These are phyloP conservation scores for Sebastes variabilis DNA, from an alignment of 2,797 vertebrate genomes.

Conservation along the genomic window DNA sequence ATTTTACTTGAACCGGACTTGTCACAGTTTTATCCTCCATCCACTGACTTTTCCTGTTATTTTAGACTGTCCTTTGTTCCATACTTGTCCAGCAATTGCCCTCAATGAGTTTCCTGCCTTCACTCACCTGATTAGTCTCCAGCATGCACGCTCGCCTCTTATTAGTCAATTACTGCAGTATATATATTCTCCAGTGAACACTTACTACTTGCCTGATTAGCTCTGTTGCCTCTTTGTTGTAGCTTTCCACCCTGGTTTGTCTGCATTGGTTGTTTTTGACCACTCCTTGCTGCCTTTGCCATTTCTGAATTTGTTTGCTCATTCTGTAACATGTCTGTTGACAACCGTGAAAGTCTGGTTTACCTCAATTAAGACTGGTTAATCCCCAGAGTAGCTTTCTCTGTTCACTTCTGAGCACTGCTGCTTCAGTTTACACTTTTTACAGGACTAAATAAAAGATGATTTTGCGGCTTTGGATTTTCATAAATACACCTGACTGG, in stretches of 20 bases:
- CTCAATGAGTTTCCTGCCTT: neutral
- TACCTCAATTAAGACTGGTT: neutral
- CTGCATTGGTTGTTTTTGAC: neutral
- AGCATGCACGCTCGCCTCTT: neutral
- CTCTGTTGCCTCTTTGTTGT: neutral
- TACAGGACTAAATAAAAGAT: conserved; percentile 1
- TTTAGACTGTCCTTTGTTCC: neutral
- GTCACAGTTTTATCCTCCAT: neutral
- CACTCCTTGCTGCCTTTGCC: neutral
- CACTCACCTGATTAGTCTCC: neutral
- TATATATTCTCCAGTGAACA: neutral
- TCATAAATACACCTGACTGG: neutral
- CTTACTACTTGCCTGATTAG: neutral
- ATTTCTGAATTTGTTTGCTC: neutral
- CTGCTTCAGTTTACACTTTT: neutral
- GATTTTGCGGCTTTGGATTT: neutral
- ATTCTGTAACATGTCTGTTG: neutral
- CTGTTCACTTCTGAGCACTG: neutral
- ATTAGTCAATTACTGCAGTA: conserved; percentile 11
- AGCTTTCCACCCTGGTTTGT: neutral
- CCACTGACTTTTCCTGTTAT: neutral
- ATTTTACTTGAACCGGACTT: neutral
- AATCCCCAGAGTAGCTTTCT: neutral
- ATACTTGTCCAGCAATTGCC: neutral
- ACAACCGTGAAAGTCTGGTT: neutral